Evolutionary conservation across 2,113 vertebrate species (phyloP).

Genomic region (Oreocharis arfaki): DNA sequence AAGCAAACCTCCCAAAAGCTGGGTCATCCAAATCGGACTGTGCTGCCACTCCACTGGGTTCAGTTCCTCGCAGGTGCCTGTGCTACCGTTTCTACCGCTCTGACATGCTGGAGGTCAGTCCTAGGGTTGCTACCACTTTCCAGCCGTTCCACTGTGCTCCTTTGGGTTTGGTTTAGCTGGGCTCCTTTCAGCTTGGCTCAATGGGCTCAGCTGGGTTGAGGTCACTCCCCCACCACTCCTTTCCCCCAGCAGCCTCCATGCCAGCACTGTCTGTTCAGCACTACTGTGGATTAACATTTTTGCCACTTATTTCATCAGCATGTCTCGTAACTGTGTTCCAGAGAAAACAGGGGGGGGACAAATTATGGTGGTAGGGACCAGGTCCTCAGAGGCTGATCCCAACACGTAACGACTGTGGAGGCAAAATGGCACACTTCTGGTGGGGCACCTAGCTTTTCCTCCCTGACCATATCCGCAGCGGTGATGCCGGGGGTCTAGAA

Average conservation of each 20-base stretch:
- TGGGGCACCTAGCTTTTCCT: fast-evolving
- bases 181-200: background rate
- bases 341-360: background rate
- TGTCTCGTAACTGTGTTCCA: background rate
- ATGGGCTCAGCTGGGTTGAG: background rate
- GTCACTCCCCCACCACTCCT: background rate
- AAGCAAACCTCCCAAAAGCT: background rate
- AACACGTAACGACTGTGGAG: background rate
- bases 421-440: background rate
- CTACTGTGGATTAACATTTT: background rate
- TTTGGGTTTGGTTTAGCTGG: background rate
- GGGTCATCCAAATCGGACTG: fast-evolving
- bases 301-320: background rate
- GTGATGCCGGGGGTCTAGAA: fast-evolving
- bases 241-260: background rate
- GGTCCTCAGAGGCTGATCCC: background rate
- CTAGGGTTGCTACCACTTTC: background rate
- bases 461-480: fast-evolving
- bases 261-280: background rate
- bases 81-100: fast-evolving
- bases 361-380: background rate
- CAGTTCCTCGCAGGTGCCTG: background rate
- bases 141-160: fast-evolving
- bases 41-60: fast-evolving
- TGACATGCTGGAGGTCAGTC: background rate